These are phyloP conservation scores for Nymphicus hollandicus DNA, from an alignment of 2,113 vertebrate genomes.

Conservation along the genomic window DNA sequence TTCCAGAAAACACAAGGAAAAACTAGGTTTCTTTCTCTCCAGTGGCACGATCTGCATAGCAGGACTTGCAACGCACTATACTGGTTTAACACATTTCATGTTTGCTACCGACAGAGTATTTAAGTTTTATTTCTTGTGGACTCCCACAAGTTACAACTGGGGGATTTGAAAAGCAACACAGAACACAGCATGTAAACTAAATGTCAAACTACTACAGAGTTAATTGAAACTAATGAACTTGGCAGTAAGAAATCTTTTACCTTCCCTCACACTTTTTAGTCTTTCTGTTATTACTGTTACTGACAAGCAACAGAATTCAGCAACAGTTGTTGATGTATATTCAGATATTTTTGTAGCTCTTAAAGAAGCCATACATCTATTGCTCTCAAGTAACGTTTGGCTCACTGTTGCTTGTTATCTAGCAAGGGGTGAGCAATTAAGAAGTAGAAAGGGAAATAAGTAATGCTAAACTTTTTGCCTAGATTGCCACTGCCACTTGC, in stretches of 20 bases:
- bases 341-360: background rate
- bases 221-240: constrained; percentile 3
- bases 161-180: background rate
- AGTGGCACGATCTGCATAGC: background rate
- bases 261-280: background rate
- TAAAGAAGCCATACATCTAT: background rate
- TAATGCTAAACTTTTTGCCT: background rate
- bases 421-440: background rate
- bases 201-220: background rate
- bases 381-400: background rate
- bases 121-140: background rate
- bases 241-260: background rate
- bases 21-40: background rate
- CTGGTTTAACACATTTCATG: background rate
- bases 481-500: background rate
- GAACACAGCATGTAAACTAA: background rate
- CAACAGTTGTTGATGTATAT: background rate
- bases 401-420: background rate
- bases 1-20: background rate
- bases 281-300: background rate
- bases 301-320: background rate
- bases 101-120: background rate
- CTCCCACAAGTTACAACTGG: background rate
- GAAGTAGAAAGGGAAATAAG: background rate
- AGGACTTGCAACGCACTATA: background rate